These are phyloP conservation scores for Notocelia uddmanniana DNA, from an alignment of 2,888 invertebrate species.

Conservation along the genomic window DNA sequence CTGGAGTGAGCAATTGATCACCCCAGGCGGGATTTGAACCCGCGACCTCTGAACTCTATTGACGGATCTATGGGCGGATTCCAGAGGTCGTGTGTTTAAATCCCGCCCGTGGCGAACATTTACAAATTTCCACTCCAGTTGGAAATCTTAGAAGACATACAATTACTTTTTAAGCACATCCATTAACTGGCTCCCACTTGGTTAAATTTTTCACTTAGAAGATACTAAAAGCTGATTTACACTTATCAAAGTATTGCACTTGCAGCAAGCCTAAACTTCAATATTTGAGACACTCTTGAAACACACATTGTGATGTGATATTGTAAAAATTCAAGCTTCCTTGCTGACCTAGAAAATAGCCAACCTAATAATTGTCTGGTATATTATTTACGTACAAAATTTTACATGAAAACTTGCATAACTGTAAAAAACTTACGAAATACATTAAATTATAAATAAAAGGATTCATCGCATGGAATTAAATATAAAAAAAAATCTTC, in stretches of 20 bases:
- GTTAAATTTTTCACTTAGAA: not conserved
- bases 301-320: not conserved
- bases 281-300: not conserved
- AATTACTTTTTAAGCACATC: not conserved
- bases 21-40: too few species aligned
- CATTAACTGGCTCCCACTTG: not conserved
- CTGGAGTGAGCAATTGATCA: too few species aligned
- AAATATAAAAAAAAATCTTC: slow-evolving; percentile 8
- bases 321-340: not conserved
- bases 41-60: too few species aligned
- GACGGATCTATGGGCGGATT: too few species aligned
- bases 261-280: not conserved
- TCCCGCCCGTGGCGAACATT: too few species aligned
- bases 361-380: not conserved
- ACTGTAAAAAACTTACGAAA: not conserved
- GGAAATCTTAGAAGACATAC: not conserved
- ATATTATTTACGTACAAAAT: too few species aligned
- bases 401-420: too few species aligned
- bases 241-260: not conserved
- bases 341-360: not conserved
- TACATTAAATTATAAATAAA: not conserved
- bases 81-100: too few species aligned
- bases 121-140: too few species aligned
- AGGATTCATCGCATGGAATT: slow-evolving; percentile 35
- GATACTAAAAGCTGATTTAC: not conserved